Evolutionary conservation across 2,797 vertebrate species (phyloP).

Genomic region (Lepidocolaptes lacrymiger): DNA sequence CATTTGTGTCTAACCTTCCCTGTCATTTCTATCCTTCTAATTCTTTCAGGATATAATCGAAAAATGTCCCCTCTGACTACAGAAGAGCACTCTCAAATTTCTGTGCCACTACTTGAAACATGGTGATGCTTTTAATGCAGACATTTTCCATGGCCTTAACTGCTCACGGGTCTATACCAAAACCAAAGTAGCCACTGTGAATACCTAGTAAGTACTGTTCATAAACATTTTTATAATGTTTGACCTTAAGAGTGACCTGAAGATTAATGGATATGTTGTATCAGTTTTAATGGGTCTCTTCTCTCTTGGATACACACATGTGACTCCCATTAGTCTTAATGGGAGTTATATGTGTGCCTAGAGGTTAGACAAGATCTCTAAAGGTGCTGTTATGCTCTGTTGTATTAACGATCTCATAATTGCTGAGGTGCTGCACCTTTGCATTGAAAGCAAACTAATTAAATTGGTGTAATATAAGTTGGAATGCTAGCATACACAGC

Average conservation of each 20-base stretch:
- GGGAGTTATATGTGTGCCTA: conserved; percentile 55
- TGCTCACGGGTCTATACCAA: conserved; percentile 7
- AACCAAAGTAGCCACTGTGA: conserved; percentile 5
- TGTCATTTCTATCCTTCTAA: conserved; percentile 23
- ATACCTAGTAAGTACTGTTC: conserved; percentile 53
- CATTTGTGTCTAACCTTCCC: conserved; percentile 21
- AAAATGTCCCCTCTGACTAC: not conserved
- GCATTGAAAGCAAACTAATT: conserved; percentile 63
- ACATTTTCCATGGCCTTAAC: conserved; percentile 45
- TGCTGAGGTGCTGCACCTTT: conserved; percentile 63
- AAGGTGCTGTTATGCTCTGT: conserved; percentile 55
- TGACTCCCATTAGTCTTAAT: conserved; percentile 69
- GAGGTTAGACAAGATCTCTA: conserved; percentile 57
- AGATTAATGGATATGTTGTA: conserved; percentile 66
- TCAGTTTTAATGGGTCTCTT: conserved; percentile 66
- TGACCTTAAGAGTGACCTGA: conserved; percentile 64
- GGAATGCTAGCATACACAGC: not conserved
- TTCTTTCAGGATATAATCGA: conserved; percentile 36
- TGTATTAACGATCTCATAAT: conserved; percentile 66
- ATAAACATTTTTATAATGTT: conserved; percentile 69
- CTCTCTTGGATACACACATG: conserved; percentile 52
- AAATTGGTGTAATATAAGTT: not conserved
- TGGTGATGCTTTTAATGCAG: conserved; percentile 55
- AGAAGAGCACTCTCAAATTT: conserved; percentile 44
- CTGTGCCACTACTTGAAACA: not conserved